A percentile compares a stretch with the other conserved stretches of the same genome.
Evolutionary conservation across 64 coral and sea anemone genomes (phyloP).

Genomic region (Porites lutea): DNA sequence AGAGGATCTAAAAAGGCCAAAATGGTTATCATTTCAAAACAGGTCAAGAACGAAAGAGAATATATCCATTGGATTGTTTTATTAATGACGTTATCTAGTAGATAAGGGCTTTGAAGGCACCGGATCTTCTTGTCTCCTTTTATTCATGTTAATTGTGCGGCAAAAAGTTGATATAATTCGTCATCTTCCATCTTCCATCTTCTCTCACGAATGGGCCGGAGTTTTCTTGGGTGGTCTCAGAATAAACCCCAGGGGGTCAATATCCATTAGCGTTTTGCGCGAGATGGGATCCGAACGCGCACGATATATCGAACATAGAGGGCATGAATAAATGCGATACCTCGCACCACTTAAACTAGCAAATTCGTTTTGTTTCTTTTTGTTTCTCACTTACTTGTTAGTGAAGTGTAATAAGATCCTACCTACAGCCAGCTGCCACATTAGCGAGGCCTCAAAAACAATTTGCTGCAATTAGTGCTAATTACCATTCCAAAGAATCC

Average conservation of each 20-base stretch:
- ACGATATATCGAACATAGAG: background rate
- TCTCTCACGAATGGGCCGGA: background rate
- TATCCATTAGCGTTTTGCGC: too few species aligned
- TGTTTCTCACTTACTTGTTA: conserved; percentile 33
- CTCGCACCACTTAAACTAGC: conserved; percentile 34
- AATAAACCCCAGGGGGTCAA: background rate
- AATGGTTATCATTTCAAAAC: conserved; percentile 31
- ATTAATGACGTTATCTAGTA: conserved; percentile 39
- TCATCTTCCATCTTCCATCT: conserved; percentile 7
- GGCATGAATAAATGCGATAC: background rate
- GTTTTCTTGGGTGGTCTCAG: background rate
- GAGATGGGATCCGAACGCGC: background rate
- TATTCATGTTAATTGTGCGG: conserved; percentile 35
- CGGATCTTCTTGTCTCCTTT: conserved; percentile 37
- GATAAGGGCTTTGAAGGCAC: conserved; percentile 8
- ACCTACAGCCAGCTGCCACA: conserved; percentile 35
- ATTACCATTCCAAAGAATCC: conserved; percentile 60
- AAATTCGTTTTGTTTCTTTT: conserved; percentile 27
- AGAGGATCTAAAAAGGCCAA: conserved; percentile 2
- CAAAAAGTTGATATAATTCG: conserved; percentile 29
- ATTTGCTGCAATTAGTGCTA: conserved; percentile 39
- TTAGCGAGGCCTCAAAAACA: conserved; percentile 41
- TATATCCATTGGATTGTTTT: conserved; percentile 34
- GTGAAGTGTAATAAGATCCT: conserved; percentile 23
- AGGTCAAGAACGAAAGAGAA: conserved; percentile 29